Conservation (phyloP, 2,113 vertebrate genomes). For the Promerops cafer region DNA sequence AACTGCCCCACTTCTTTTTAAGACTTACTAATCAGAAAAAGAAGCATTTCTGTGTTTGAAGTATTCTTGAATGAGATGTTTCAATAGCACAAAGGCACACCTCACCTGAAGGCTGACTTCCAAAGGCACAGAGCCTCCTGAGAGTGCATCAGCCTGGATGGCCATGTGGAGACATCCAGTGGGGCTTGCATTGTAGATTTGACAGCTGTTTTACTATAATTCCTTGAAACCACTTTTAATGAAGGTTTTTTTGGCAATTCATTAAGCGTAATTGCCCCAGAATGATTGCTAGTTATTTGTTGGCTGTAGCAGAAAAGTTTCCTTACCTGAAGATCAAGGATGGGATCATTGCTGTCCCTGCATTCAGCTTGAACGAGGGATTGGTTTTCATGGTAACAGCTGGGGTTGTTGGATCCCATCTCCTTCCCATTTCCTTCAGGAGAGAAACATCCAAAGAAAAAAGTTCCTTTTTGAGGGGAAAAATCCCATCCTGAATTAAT, state of each 20-base stretch:
- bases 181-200: background rate
- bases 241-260: background rate
- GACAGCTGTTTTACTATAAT: background rate
- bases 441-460: background rate
- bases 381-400: background rate
- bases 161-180: background rate
- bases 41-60: background rate
- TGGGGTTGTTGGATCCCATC: background rate
- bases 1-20: background rate
- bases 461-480: background rate
- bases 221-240: background rate
- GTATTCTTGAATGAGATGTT: background rate
- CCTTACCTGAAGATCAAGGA: accelerated
- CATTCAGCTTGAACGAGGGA: background rate
- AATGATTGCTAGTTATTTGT: background rate
- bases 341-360: background rate
- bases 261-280: background rate
- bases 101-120: background rate
- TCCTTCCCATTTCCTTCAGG: background rate
- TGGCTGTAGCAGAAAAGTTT: background rate
- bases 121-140: background rate
- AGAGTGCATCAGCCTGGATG: background rate
- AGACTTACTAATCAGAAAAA: background rate
- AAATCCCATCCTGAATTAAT: background rate
- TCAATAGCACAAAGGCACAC: background rate